Evolutionary conservation across 1,140 invertebrate genomes (phyloP).

Genomic region (Panagrolaimus sp.): DNA sequence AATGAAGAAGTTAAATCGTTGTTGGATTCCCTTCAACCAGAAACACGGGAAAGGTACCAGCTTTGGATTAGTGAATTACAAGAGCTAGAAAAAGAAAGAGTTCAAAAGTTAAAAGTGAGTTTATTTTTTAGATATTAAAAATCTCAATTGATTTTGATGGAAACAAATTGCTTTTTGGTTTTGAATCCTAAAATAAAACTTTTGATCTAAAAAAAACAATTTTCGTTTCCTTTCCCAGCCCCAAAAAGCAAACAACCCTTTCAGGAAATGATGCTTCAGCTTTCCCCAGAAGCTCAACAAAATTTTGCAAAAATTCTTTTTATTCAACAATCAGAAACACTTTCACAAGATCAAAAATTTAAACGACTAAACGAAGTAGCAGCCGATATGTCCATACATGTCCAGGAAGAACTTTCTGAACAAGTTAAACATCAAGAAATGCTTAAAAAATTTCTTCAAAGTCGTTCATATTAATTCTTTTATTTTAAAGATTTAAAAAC

Average conservation of each 20-base stretch:
- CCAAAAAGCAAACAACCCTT: neutral
- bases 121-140: no score
- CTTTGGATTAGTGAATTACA: constrained; percentile 13
- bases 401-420: neutral
- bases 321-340: neutral
- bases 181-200: no score
- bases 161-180: no score
- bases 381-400: neutral
- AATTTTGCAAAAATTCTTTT: neutral
- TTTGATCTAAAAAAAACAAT: no score
- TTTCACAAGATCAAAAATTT: neutral
- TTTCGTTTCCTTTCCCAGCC: no score
- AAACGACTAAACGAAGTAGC: neutral
- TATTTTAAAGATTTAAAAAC: no score
- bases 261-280: constrained; percentile 1
- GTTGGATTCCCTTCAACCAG: neutral
- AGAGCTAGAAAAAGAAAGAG: constrained; percentile 13
- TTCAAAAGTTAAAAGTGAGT: constrained; percentile 8
- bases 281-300: constrained; percentile 4
- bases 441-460: constrained; percentile 1
- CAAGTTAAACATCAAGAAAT: neutral
- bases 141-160: neutral
- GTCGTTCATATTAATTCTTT: neutral
- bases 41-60: constrained; percentile 10
- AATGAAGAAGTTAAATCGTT: neutral